Conservation (phyloP, 2,888 invertebrate species). For the Drosophila greeni region DNA sequence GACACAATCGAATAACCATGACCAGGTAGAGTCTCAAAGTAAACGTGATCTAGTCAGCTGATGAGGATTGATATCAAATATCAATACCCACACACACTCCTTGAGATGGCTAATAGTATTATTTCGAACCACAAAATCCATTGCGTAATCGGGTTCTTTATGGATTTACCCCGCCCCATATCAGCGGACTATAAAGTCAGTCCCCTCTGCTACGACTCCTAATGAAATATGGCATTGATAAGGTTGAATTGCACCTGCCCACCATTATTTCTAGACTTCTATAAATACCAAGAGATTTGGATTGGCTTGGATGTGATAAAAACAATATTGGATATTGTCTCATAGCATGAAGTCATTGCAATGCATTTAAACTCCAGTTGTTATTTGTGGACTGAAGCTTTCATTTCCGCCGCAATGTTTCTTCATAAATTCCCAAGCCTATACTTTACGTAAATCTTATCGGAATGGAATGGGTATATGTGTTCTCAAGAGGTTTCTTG, state of each 20-base stretch:
- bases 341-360: slow-evolving; percentile 13
- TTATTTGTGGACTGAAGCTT: slow-evolving; percentile 7
- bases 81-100: not conserved
- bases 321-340: slow-evolving; percentile 27
- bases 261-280: slow-evolving; percentile 7
- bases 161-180: slow-evolving; percentile 53
- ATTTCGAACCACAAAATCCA: not conserved
- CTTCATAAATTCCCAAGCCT: slow-evolving; percentile 1
- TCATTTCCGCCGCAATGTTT: slow-evolving; percentile 26
- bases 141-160: slow-evolving; percentile 38
- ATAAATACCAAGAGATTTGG: slow-evolving; percentile 33
- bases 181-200: slow-evolving; percentile 46
- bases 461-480: slow-evolving; percentile 27
- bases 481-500: slow-evolving; percentile 27
- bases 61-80: not conserved
- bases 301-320: slow-evolving; percentile 20
- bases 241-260: slow-evolving; percentile 53
- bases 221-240: slow-evolving; percentile 60
- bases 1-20: slow-evolving; percentile 27
- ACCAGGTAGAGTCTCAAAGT: slow-evolving; percentile 14
- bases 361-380: slow-evolving; percentile 4
- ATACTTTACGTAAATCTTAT: slow-evolving; percentile 51
- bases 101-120: not conserved
- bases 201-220: slow-evolving; percentile 30
- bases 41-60: not conserved